Evolutionary conservation across 2,888 invertebrate genomes (phyloP), one percentile per base, ranked within the genome.

Genomic region (Steinernema carpocapsae): DNA sequence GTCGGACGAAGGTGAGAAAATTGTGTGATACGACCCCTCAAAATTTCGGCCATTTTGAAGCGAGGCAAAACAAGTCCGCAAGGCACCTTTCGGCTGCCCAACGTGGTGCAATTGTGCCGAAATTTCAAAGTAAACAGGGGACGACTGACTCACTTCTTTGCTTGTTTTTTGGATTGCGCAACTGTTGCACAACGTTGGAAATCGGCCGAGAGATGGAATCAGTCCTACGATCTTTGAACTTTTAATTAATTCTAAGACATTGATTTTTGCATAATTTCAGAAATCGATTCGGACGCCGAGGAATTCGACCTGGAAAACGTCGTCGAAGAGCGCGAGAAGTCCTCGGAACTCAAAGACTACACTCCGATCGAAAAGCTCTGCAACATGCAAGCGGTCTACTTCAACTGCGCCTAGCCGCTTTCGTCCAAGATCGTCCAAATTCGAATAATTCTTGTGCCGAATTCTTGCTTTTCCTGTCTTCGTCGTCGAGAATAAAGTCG

Each of bases 311-410:
- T 74, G 22, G 78, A 76, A n/a, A 45, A 64, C 64, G 64, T 64
- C 32, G 64, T 29, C 17, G 64, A 64, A 4, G 64, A 64, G 37
- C 37, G 37, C 32, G 29, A 64, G 37, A 10, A 10, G n/a, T 32
- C 64, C 24, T 12, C 24, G 24, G 56, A 56, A 17, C 12, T 32
- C 29, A 48, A 76, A 71, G 37, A 52, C 43, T 32, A 22, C 71
- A 81, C 82, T 26, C 85, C 85, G 6, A 83, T 85, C 73, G 82
- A 83, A 73, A 85, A 84, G 52, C 76, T 85, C 1, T 85, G 84
- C 74, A 77, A 84, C 71, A 85, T 85, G 84, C 80, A 79, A 24
- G 72, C 77, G 46, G 77, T 79, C 17, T 82, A 83, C 71, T 83
- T 82, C 76, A 59, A 76, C 73, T 79, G 72, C 72, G 74, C 74